Percentiles rank a stretch among this genome's conserved stretches.
Conservation (phyloP, 2,797 vertebrate species). For the Sebastes oblongus region DNA sequence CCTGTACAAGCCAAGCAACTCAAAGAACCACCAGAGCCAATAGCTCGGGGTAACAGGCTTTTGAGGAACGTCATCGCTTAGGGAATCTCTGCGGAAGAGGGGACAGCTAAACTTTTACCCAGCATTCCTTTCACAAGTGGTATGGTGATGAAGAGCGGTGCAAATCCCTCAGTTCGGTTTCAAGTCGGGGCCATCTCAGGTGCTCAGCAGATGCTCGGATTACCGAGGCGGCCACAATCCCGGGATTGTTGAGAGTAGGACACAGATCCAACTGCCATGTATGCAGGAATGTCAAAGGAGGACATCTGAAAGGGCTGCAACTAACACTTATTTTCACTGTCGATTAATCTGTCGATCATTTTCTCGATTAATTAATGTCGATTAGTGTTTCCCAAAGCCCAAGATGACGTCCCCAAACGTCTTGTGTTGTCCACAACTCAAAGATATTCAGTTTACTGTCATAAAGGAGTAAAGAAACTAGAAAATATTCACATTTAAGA, state of each 20-base stretch:
- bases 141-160: slow-evolving; percentile 33
- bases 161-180: slow-evolving; percentile 61
- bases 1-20: slow-evolving; percentile 10
- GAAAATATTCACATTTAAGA: too few species aligned
- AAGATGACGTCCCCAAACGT: too few species aligned
- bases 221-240: slow-evolving; percentile 57
- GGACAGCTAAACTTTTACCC: slow-evolving; percentile 28
- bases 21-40: slow-evolving; percentile 12
- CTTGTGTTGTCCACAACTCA: too few species aligned
- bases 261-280: slow-evolving; percentile 25
- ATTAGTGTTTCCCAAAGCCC: too few species aligned
- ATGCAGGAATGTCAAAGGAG: slow-evolving; percentile 26
- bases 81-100: slow-evolving; percentile 6
- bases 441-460: too few species aligned
- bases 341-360: background rate
- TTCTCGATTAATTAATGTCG: background rate
- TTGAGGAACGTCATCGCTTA: slow-evolving; percentile 36
- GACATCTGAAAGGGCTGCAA: background rate
- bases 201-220: slow-evolving; percentile 67
- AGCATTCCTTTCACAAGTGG: slow-evolving; percentile 42
- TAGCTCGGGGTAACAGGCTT: slow-evolving; percentile 18
- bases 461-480: too few species aligned
- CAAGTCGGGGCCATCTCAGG: slow-evolving; percentile 53
- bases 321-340: background rate
- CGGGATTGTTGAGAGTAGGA: slow-evolving; percentile 54